phyloP scores from a whole-genome alignment of 1,140 invertebrate species.

The Caenorhabditis brenneri region DNA sequence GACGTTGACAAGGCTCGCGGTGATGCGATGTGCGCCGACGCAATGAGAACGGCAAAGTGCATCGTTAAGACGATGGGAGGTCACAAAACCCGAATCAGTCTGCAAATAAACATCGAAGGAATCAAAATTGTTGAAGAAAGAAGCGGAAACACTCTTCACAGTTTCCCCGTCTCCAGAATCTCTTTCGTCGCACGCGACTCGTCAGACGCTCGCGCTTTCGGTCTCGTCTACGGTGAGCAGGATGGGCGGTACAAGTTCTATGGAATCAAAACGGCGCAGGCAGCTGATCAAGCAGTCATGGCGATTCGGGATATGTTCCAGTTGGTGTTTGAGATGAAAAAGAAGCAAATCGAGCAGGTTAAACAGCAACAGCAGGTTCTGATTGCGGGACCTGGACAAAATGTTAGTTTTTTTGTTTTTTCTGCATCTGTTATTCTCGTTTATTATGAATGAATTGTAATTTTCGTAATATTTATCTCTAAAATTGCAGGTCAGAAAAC shows the following conservation, averaged over 20 bases:
- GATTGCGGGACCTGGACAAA: slow-evolving; percentile 52
- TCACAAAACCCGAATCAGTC: no score
- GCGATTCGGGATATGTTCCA: slow-evolving; percentile 96
- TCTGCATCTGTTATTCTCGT: neutral
- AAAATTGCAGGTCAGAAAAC: slow-evolving; percentile 3
- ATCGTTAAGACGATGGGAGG: slow-evolving; percentile 79
- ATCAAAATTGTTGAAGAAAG: no score
- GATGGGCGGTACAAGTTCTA: no score
- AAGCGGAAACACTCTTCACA: no score
- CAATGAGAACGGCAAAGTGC: slow-evolving; percentile 82
- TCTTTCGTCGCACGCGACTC: no score
- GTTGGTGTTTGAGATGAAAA: slow-evolving; percentile 96
- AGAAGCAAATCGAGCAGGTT: slow-evolving; percentile 92
- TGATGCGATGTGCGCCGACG: slow-evolving; percentile 93
- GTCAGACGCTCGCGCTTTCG: no score
- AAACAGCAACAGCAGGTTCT: slow-evolving; percentile 73
- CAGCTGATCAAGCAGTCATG: slow-evolving; percentile 80
- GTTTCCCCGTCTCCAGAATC: no score
- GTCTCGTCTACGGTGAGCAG: no score
- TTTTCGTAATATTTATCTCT: neutral
- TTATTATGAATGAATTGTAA: no score
- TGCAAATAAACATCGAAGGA: no score
- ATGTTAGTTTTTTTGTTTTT: neutral
- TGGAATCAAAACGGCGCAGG: no score
- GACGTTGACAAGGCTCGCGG: slow-evolving; percentile 91